A percentile compares a stretch with the other conserved stretches of the same genome.
phyloP scores from a whole-genome alignment of 37 sponge, comb jelly and placozoan genomes.

The Beroe ovata region DNA sequence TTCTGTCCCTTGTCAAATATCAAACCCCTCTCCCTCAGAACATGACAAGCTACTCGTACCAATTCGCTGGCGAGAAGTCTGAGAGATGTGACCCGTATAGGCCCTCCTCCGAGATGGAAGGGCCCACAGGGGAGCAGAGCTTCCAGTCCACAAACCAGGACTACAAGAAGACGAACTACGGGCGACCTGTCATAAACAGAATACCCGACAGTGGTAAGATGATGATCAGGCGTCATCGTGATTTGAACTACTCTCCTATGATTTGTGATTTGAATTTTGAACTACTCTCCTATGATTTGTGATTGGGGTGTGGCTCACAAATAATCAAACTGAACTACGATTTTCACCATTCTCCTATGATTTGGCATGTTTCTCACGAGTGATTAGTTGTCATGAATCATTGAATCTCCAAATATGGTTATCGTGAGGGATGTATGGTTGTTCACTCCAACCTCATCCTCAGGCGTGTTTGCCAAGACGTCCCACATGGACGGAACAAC shows the following conservation, averaged over 20 bases:
- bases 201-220: conserved; percentile 46
- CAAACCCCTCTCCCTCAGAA: too few species aligned
- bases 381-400: background rate
- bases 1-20: too few species aligned
- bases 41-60: conserved; percentile 65
- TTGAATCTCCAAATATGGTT: background rate
- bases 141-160: conserved; percentile 34
- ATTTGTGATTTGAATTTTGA: too few species aligned
- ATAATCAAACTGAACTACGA: too few species aligned
- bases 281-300: too few species aligned
- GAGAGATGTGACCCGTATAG: background rate
- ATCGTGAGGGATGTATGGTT: too few species aligned
- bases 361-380: too few species aligned
- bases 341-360: too few species aligned
- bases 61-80: conserved; percentile 18
- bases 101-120: background rate
- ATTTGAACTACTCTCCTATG: too few species aligned
- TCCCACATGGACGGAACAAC: conserved; percentile 20
- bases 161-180: conserved; percentile 32
- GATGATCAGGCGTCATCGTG: background rate
- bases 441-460: background rate
- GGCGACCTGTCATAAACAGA: conserved; percentile 17
- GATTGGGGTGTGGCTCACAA: too few species aligned
- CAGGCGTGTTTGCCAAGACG: conserved; percentile 51
- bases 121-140: conserved; percentile 31